phyloP scores from a whole-genome alignment of 1,140 invertebrate genomes.

The Lepidurus apus region DNA sequence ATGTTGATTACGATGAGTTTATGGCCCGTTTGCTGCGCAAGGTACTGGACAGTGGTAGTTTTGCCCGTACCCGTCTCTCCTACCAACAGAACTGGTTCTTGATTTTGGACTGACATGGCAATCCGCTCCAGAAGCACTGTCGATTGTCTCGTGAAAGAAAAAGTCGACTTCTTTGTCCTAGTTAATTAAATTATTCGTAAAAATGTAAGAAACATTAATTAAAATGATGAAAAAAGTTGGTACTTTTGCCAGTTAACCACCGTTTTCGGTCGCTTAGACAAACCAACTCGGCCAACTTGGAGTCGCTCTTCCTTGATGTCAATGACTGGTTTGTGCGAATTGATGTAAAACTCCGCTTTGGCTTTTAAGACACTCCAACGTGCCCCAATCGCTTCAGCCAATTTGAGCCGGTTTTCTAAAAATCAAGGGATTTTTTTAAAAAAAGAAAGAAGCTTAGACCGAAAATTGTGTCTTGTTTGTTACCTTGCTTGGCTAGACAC shows the following conservation, averaged over 20 bases:
- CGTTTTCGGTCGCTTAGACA: conserved; percentile 38
- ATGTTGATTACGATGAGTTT: conserved; percentile 95
- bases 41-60: conserved; percentile 90
- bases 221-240: neutral
- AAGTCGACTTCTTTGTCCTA: conserved; percentile 42
- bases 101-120: conserved; percentile 67
- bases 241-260: conserved; percentile 17
- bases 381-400: conserved; percentile 69
- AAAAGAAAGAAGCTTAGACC: conserved; percentile 21
- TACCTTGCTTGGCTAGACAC: conserved; percentile 55
- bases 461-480: conserved; percentile 36
- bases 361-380: conserved; percentile 74
- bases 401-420: conserved; percentile 48
- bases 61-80: conserved; percentile 99
- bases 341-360: conserved; percentile 73
- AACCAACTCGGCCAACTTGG: conserved; percentile 41
- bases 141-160: conserved; percentile 74
- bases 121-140: conserved; percentile 79
- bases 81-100: conserved; percentile 89
- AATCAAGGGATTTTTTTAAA: neutral
- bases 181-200: neutral
- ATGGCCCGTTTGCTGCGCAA: conserved; percentile 75
- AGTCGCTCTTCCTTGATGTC: conserved; percentile 39
- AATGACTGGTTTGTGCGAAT: conserved; percentile 71
- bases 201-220: neutral